Conservation (phyloP, 2,797 vertebrate species). For the Xiphorhynchus erythropygius region DNA sequence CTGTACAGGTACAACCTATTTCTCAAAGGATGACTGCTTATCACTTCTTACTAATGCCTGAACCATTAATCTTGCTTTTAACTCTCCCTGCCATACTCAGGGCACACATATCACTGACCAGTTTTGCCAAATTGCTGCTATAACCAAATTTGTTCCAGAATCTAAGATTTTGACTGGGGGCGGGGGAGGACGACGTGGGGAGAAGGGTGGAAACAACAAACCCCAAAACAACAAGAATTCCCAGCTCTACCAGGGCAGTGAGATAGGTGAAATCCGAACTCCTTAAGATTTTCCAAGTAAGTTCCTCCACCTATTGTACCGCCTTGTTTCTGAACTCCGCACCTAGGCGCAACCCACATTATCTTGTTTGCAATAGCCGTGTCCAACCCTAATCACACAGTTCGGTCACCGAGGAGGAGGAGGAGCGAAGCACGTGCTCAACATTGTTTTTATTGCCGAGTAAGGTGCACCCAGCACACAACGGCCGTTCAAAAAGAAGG, state of each 20-base stretch:
- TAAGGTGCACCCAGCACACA: not conserved
- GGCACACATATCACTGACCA: not conserved
- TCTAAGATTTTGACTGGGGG: not conserved
- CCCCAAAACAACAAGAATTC: accelerated
- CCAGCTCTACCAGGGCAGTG: not conserved
- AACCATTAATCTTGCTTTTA: not conserved
- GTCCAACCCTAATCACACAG: not conserved
- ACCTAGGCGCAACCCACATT: not conserved
- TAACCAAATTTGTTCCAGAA: not conserved
- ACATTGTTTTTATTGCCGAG: not conserved
- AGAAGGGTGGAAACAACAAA: not conserved
- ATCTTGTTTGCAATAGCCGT: not conserved
- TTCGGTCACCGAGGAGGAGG: not conserved
- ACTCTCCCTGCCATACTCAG: not conserved
- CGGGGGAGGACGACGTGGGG: no score
- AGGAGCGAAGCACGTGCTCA: not conserved
- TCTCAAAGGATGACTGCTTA: not conserved
- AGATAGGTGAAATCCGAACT: not conserved
- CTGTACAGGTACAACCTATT: not conserved
- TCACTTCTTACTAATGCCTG: not conserved
- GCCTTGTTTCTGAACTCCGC: not conserved
- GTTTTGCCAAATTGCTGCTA: not conserved
- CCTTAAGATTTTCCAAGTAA: not conserved
- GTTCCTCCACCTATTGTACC: not conserved
- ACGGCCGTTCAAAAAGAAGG: not conserved